A percentile compares a stretch with the other conserved stretches of the same genome.
phyloP scores from a whole-genome alignment of 2,888 invertebrate genomes.

The Dolomedes plantarius region DNA sequence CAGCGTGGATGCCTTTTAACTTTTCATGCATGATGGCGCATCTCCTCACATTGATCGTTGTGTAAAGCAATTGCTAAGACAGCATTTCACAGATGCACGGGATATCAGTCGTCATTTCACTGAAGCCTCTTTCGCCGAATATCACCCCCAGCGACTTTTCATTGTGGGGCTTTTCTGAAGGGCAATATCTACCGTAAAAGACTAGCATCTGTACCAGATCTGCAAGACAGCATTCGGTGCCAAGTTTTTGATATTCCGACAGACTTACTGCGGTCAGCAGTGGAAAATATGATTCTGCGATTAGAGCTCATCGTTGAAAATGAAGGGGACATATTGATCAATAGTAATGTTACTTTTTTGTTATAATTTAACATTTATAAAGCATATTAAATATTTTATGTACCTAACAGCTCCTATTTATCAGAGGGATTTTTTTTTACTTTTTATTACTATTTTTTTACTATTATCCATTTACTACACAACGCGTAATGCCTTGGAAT shows the following conservation, averaged over 20 bases:
- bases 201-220: neutral
- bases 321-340: constrained; percentile 2
- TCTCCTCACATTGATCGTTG: neutral
- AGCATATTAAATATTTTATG: neutral
- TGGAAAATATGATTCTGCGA: constrained; percentile 17
- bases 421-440: constrained; percentile 6
- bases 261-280: neutral
- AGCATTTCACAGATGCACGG: constrained; percentile 10
- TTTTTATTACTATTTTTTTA: no score
- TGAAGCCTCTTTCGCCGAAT: constrained; percentile 4
- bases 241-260: constrained; percentile 5
- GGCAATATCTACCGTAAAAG: neutral
- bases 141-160: constrained; percentile 10
- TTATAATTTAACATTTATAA: constrained; percentile 26
- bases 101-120: constrained; percentile 18
- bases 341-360: constrained; percentile 17
- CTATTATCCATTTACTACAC: no score
- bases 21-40: neutral
- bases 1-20: constrained; percentile 15
- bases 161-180: constrained; percentile 11
- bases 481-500: no score
- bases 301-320: constrained; percentile 24
- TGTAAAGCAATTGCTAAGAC: constrained; percentile 2
- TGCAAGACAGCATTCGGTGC: constrained; percentile 12
- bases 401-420: neutral